Conservation (phyloP, 1,140 invertebrate species). For the Cydia strobilella region DNA sequence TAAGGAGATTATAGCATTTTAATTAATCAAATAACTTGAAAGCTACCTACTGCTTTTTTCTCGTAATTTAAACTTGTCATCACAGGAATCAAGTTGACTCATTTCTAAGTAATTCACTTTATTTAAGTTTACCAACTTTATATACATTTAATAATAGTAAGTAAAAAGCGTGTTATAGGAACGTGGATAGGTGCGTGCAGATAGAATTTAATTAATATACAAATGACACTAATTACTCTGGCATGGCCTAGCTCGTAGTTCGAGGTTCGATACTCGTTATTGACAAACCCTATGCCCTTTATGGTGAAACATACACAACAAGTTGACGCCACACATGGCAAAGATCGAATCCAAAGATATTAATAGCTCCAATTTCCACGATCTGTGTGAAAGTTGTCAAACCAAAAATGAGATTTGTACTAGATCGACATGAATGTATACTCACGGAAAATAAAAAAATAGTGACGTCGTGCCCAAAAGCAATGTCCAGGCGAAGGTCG, state of each 20-base stretch:
- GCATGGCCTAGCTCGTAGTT: conserved; percentile 23
- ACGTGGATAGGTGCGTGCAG: not conserved
- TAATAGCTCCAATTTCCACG: conserved; percentile 70
- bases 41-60: not conserved
- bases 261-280: conserved; percentile 14
- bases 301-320: conserved; percentile 36
- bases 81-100: conserved; percentile 18
- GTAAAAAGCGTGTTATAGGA: conserved; percentile 4
- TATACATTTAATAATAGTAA: not conserved
- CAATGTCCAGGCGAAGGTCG: conserved; percentile 97
- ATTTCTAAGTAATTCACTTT: not conserved
- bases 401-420: conserved; percentile 69
- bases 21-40: not conserved
- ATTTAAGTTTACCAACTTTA: not conserved
- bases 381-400: conserved; percentile 77
- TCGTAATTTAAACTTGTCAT: conserved; percentile 19
- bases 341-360: conserved; percentile 61
- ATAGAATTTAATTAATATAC: conserved; percentile 30
- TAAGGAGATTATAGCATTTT: not conserved
- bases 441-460: conserved; percentile 99
- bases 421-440: conserved; percentile 76
- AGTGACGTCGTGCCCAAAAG: conserved; percentile 93
- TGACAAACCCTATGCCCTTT: conserved; percentile 1
- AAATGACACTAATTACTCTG: conserved; percentile 26
- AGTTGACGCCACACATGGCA: conserved; percentile 49